These are phyloP conservation scores for Campylorhamphus procurvoides DNA, from an alignment of 2,113 vertebrate species.

Conservation along the genomic window DNA sequence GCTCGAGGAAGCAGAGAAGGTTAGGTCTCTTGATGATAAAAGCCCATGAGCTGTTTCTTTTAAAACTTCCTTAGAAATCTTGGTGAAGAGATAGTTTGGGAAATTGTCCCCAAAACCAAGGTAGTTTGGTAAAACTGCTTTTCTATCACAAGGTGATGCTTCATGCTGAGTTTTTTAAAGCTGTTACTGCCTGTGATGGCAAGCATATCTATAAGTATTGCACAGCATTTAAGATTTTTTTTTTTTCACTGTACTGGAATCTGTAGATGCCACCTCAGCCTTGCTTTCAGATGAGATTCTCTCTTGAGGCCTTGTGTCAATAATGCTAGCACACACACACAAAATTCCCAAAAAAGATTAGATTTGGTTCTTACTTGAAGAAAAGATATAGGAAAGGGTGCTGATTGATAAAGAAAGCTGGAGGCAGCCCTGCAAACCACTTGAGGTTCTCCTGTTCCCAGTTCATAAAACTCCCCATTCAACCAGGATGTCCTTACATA, in stretches of 20 bases:
- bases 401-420: neutral
- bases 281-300: neutral
- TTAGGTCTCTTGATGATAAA: neutral
- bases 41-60: neutral
- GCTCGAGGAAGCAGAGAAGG: rapidly evolving
- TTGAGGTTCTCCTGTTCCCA: neutral
- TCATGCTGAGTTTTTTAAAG: neutral
- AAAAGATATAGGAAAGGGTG: neutral
- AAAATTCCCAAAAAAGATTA: neutral
- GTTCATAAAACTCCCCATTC: neutral
- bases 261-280: neutral
- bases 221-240: neutral
- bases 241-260: neutral
- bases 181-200: neutral
- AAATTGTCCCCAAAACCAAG: neutral
- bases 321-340: neutral
- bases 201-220: neutral
- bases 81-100: neutral
- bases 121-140: neutral
- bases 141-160: neutral
- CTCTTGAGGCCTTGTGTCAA: neutral
- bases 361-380: neutral
- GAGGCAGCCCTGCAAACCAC: neutral
- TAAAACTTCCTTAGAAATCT: neutral
- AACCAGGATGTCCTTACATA: neutral